Evolutionary conservation across 2,888 invertebrate species (phyloP), one percentile per base, ranked within the genome.

Genomic region (Heliconius hortense): DNA sequence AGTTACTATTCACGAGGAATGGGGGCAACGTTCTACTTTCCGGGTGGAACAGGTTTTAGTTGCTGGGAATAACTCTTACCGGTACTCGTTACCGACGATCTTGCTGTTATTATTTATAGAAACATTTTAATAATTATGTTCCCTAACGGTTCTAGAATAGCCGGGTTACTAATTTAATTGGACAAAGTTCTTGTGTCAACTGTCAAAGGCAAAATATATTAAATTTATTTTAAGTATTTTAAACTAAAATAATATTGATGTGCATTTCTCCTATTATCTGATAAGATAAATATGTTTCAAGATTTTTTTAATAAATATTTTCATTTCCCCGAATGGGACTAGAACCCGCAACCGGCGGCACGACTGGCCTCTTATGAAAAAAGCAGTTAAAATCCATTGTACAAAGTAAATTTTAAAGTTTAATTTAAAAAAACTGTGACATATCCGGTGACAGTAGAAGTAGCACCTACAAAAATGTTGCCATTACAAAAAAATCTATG

Each of bases 21-120:
- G 91, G 83, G 93, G 90, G 87, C 92, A 90, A 86, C 85, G 91
- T 86, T 89, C 92, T 85, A 92, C 90, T 91, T 92, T 87, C 88
- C 85, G 88, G 83, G 82, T 80, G 76, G 81, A 91, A 91, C 92
- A 86, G 90, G 92, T 92, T 90, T 77, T 77, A 66, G 77, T 76
- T 71, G 77, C 76, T 76, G 73, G 77, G 77, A 77, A 76, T 77
- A 77, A 76, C 75, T 76, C 78, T 79, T 77, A 78, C 78, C 78
- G 80, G 78, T 79, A 80, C 75, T 79, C 77, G 78, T 77, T 79
- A 76, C 79, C 73, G 77, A 56, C 77, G 77, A 77, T 78, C 77
- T 77, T 75, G 71, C 76, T 74, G 76, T 77, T 77, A 75, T 78
- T 75, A 75, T 78, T 78, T 78, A 78, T 78, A 77, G 75, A 77